Base-by-base conservation (phyloP, 1,140 invertebrate genomes). In the Drosophila willistoni region DNA sequence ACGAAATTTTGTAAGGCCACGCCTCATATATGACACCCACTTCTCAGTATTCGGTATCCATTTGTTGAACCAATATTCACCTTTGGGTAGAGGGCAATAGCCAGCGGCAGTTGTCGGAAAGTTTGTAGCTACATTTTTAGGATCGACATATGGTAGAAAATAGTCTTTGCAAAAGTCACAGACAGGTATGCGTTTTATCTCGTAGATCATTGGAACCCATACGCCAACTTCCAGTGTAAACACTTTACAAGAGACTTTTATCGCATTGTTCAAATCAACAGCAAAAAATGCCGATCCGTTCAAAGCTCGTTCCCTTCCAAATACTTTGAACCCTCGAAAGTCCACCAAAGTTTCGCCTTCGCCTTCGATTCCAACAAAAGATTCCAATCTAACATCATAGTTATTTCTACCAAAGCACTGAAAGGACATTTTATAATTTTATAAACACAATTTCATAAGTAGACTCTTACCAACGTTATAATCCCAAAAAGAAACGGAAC, bases 201-300 rank as follows among this genome's bases (percentile, higher is more conserved):
- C 55, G n/a, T 57, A 57, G 14, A n/a, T n/a, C 29, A 36, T 10
- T 57, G n/a, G n/a, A 14, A 13, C 36, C 55, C 55, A 57, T 57
- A 2, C 7, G 14, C 29, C 29, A 57, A 4, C 7, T 14, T 19
- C 7, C 13, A 10, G 10, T 10, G 7, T 14, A 9, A 34, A 57
- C 2, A 36, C 0, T 3, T 36, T 22, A 0, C 7, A 4, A 6
- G 29, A 14, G n/a, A 17, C 1, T 19, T 3, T 5, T 13, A 34
- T 36, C 6, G 10, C 55, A 17, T 57, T 3, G 3, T 1, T 34
- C 0, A 17, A 1, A 17, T 57, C 33, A 10, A n/a, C 1, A 1
- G 2, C 0, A 7, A 5, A 10, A 10, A 34, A 5, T 3, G 12
- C 9, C 0, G 55, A 17, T 36, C 55, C 55, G n/a, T 57, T 57